Evolutionary conservation across 2,888 invertebrate species (phyloP).

Genomic region (Eucera pruinosa): DNA sequence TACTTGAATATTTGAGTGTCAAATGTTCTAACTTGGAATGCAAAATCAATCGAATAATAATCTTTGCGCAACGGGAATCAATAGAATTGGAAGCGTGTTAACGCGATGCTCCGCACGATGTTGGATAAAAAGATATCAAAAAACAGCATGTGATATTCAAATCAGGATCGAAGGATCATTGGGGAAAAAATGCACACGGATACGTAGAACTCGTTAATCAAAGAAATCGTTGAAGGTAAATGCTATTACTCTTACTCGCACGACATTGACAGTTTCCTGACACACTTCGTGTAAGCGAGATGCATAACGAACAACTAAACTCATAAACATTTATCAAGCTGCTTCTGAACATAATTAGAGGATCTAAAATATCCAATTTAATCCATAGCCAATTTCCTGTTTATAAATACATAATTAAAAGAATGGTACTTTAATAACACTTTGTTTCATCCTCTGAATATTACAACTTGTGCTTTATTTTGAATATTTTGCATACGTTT

Average conservation of each 20-base stretch:
- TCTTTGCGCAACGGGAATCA: too few species aligned
- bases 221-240: slow-evolving; percentile 43
- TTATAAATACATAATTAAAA: too few species aligned
- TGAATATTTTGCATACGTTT: too few species aligned
- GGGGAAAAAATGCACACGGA: slow-evolving; percentile 2
- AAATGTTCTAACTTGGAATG: too few species aligned
- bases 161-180: slow-evolving; percentile 33
- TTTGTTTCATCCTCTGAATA: too few species aligned
- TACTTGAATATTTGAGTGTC: too few species aligned
- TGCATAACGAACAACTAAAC: neutral
- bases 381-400: too few species aligned
- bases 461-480: too few species aligned
- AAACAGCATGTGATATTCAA: slow-evolving; percentile 18
- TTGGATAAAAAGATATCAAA: neutral
- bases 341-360: too few species aligned
- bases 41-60: neutral
- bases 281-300: neutral
- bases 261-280: slow-evolving; percentile 8
- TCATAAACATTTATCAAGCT: neutral
- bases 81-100: neutral
- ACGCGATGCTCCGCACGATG: slow-evolving; percentile 7
- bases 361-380: too few species aligned
- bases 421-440: too few species aligned
- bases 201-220: slow-evolving; percentile 35
- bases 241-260: slow-evolving; percentile 27